Percentiles rank a stretch among this genome's conserved stretches.
These are phyloP conservation scores for Pipra filicauda DNA, from an alignment of 2,113 vertebrate genomes.

Conservation along the genomic window DNA sequence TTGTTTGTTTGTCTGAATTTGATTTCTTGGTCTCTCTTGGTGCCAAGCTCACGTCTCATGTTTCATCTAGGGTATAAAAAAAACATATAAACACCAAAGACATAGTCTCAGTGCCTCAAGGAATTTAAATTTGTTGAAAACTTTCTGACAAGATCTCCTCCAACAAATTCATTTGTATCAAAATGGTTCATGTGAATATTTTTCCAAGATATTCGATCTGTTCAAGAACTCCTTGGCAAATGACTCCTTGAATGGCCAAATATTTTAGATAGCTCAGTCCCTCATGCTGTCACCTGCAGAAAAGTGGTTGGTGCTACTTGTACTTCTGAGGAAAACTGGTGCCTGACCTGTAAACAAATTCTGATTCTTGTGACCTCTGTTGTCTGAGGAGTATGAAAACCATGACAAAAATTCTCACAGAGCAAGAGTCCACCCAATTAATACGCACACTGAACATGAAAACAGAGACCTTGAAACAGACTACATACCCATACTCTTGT, in stretches of 20 bases:
- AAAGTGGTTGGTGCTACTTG: neutral
- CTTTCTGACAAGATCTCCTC: neutral
- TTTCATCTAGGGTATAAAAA: neutral
- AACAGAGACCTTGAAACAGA: neutral
- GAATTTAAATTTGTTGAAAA: neutral
- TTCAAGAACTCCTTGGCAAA: neutral
- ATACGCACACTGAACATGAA: neutral
- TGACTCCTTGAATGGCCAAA: neutral
- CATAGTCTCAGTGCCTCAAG: neutral
- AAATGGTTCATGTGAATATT: neutral
- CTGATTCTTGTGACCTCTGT: neutral
- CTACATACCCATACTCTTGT: neutral
- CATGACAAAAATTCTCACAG: neutral
- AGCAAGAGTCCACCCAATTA: neutral
- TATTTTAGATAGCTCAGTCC: neutral
- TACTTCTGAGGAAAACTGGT: neutral
- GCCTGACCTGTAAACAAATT: neutral
- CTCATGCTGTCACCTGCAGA: neutral
- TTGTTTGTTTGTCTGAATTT: neutral
- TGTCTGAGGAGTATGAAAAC: neutral
- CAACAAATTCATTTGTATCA: neutral
- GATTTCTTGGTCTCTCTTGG: neutral
- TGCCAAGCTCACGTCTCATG: neutral
- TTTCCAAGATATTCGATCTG: neutral
- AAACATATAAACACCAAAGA: fast-evolving